Evolutionary conservation across 2,113 vertebrate genomes (phyloP).

Genomic region (Geothlypis trichas): DNA sequence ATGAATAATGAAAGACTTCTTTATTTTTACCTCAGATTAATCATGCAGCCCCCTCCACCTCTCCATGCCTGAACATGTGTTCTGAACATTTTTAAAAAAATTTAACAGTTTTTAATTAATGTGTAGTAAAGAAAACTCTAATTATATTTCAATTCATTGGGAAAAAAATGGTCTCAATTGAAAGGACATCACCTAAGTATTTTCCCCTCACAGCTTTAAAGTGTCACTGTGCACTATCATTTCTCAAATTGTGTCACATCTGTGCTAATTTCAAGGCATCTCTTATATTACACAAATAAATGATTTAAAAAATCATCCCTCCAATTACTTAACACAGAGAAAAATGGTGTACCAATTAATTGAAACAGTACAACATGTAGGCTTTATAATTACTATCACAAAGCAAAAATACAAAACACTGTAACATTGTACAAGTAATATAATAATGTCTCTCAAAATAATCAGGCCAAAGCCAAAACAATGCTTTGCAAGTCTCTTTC

Average conservation of each 20-base stretch:
- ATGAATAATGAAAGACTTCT: slow-evolving; percentile 68
- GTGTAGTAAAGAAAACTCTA: slow-evolving; percentile 58
- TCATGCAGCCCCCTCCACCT: slow-evolving; percentile 56
- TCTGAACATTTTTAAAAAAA: background rate
- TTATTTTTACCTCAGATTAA: slow-evolving; percentile 70
- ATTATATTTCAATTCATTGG: slow-evolving; percentile 27
- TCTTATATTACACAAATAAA: background rate
- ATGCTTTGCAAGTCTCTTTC: background rate
- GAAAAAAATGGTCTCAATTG: background rate
- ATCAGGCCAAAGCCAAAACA: background rate
- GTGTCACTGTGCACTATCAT: background rate
- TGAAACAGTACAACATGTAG: background rate
- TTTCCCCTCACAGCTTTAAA: background rate
- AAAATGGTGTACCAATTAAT: background rate
- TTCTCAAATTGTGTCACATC: background rate
- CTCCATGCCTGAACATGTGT: slow-evolving; percentile 28
- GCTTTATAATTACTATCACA: slow-evolving; percentile 30
- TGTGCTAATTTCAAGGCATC: background rate
- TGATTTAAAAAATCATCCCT: background rate
- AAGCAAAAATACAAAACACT: slow-evolving; percentile 30
- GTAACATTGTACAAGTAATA: background rate
- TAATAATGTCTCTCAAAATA: background rate
- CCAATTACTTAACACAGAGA: background rate
- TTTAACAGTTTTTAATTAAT: background rate
- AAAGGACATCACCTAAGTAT: background rate